Conservation (phyloP, 2,797 vertebrate genomes). For the Micrastur ruficollis region DNA sequence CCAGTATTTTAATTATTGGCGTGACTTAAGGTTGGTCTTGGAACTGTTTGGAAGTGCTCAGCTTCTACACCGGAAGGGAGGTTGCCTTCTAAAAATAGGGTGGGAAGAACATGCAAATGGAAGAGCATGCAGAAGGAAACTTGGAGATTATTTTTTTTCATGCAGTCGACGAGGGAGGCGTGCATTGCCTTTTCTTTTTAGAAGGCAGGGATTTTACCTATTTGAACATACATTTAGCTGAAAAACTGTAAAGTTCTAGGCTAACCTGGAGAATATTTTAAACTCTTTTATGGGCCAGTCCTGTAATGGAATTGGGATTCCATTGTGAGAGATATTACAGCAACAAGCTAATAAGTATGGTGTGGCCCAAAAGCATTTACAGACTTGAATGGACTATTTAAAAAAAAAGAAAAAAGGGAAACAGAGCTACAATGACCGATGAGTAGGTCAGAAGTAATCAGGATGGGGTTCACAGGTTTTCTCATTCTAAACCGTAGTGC, state of each 20-base stretch:
- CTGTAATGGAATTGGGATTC: not conserved
- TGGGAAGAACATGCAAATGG: not conserved
- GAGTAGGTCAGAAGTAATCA: not conserved
- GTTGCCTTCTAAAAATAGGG: not conserved
- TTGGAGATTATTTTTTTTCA: fast-evolving
- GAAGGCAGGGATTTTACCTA: not conserved
- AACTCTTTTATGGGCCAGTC: not conserved
- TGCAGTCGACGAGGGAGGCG: not conserved
- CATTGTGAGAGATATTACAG: not conserved
- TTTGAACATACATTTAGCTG: not conserved
- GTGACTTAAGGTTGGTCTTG: not conserved
- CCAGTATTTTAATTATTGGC: not conserved
- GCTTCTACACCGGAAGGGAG: not conserved
- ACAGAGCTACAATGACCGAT: not conserved
- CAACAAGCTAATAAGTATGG: not conserved
- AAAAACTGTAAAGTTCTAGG: not conserved
- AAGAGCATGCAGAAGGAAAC: not conserved
- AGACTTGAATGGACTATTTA: not conserved
- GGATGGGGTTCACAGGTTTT: not conserved
- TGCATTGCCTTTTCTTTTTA: not conserved
- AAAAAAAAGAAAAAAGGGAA: not conserved
- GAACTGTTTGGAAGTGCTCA: not conserved
- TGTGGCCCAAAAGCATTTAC: not conserved
- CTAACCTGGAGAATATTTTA: not conserved
- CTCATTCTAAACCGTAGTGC: not conserved